These are phyloP conservation scores for Herminia tarsipennalis DNA, from an alignment of 2,888 invertebrate species.

Conservation along the genomic window DNA sequence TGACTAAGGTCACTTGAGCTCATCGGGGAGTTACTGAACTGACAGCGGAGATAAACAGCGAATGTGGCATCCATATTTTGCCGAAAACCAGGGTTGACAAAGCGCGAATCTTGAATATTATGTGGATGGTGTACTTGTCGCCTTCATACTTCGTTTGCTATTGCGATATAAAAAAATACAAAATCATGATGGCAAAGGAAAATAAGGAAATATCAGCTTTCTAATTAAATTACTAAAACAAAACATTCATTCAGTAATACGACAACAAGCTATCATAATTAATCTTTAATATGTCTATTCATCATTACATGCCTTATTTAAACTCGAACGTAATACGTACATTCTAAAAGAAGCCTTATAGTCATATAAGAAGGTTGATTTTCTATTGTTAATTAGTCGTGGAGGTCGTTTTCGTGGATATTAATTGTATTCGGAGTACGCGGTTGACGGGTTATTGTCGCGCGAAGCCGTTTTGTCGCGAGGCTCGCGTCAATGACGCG, in stretches of 20 bases:
- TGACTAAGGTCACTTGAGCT: no score
- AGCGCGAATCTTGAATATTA: no score
- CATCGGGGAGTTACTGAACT: no score
- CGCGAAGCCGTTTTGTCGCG: conserved; percentile 53
- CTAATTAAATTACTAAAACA: conserved; percentile 43
- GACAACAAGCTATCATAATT: conserved; percentile 49
- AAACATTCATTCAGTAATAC: conserved; percentile 42
- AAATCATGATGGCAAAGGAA: conserved; percentile 6
- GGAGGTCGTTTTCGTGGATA: conserved; percentile 43
- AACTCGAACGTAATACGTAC: conserved; percentile 20
- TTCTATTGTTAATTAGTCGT: conserved; percentile 24
- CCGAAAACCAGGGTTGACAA: no score
- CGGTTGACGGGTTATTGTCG: conserved; percentile 56
- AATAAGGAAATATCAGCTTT: conserved; percentile 17
- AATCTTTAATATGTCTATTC: conserved; percentile 49
- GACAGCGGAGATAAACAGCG: no score
- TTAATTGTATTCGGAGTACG: conserved; percentile 56
- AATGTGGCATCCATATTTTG: no score
- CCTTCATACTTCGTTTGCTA: no score
- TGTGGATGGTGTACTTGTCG: no score
- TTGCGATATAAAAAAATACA: background rate
- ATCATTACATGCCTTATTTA: conserved; percentile 37
- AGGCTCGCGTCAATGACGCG: conserved; percentile 37
- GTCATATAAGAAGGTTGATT: conserved; percentile 23
- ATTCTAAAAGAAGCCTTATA: conserved; percentile 19